These are phyloP conservation scores for Ditylenchus dipsaci DNA, from an alignment of 1,140 invertebrate species.

Conservation along the genomic window DNA sequence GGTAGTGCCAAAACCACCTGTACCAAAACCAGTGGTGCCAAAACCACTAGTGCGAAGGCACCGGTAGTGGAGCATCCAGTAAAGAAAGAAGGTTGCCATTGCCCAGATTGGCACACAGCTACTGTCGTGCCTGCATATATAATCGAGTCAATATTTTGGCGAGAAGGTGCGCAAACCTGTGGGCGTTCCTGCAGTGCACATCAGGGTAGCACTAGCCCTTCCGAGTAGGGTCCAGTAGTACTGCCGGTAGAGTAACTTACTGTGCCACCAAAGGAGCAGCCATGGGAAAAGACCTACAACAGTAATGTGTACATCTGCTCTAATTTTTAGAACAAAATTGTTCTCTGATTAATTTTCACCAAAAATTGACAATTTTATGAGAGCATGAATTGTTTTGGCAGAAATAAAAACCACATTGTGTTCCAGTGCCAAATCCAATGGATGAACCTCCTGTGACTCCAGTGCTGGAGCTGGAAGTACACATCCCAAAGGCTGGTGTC, in stretches of 20 bases:
- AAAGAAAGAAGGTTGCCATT: conserved; percentile 19
- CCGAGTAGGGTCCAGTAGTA: neutral
- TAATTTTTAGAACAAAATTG: neutral
- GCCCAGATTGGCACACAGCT: conserved; percentile 9
- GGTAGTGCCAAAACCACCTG: neutral
- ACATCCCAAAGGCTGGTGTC: conserved; percentile 1
- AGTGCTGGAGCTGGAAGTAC: neutral
- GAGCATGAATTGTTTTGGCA: neutral
- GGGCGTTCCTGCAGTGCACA: neutral
- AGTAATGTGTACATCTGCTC: neutral
- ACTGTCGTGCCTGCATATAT: neutral
- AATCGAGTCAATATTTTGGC: conserved; percentile 8
- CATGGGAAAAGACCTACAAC: conserved; percentile 3
- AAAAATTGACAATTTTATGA: neutral
- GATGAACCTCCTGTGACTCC: neutral
- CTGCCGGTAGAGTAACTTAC: neutral
- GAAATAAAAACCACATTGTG: neutral
- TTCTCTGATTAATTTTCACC: neutral
- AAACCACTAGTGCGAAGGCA: conserved; percentile 1
- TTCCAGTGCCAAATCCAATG: neutral
- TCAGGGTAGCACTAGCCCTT: neutral
- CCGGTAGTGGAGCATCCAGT: conserved; percentile 18
- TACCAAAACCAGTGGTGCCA: conserved; percentile 1
- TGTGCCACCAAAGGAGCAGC: conserved; percentile 1
- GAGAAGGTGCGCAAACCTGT: conserved; percentile 5